Evolutionary conservation across 1,140 invertebrate species (phyloP), one percentile per base, ranked within the genome.

Genomic region (Phthorimaea operculella): DNA sequence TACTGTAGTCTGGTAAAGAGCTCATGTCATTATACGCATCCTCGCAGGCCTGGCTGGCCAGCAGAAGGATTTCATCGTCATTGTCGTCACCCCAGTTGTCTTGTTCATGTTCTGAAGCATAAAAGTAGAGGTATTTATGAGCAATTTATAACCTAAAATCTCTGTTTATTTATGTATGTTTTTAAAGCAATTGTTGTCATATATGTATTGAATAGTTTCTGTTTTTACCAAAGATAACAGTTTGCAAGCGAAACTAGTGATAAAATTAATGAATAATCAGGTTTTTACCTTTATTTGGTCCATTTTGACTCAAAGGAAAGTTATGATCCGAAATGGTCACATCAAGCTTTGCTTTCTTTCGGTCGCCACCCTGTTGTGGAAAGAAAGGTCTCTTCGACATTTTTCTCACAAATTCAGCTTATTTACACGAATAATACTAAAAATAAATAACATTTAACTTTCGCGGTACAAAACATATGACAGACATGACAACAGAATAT

Each of bases 1-100:
- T 56, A 49, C 69, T 78, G 33, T 84, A 84, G 50, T 84, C 62
- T 18, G 76, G 73, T 10, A 83, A 34, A 34, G 52, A 50, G 52
- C 66, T 72, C 28, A 55, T 61, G 15, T 72, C 63, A 16, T 62
- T 60, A 52, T 63, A 74, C 0, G 62, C 75, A n/a, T 84, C 61
- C 50, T 87, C 85, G 54, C 76, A 85, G 4, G 72, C 85, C 62
- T 87, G 83, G 55, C 79, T 85, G 0, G 80, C 83, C 54, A 82
- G 57, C 14, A 86, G 63, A 5, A 87, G 66, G 34, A 86, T 76
- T 63, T 86, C 78, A 54, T 85, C 83, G 51, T 86, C 81, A 60
- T 74, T 72, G 36, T 84, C 83, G 52, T 86, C 77, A 2, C 74
- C 79, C 83, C 83, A 85, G 42, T 53, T 72, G 52, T 79, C 65